A percentile compares a stretch with the other conserved stretches of the same genome.
These are phyloP conservation scores for Macroglossus sobrinus DNA, from an alignment of 2,113 vertebrate species.

Conservation along the genomic window DNA sequence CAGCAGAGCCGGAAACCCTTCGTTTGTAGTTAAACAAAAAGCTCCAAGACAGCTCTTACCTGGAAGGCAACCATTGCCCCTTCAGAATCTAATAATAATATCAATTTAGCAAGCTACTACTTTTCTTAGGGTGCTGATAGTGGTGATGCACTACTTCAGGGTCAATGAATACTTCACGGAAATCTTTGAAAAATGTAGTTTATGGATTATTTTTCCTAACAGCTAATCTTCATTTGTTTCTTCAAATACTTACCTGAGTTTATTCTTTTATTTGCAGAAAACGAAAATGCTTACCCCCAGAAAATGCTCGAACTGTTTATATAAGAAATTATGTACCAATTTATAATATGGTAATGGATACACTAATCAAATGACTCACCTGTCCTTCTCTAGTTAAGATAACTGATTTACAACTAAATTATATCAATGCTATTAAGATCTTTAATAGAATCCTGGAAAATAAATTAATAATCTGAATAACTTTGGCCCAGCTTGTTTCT, in stretches of 20 bases:
- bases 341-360: not conserved
- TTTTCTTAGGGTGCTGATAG: not conserved
- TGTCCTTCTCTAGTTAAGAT: not conserved
- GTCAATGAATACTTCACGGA: not conserved
- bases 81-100: constrained; percentile 14
- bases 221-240: not conserved
- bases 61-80: not conserved
- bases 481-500: not conserved
- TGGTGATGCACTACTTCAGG: not conserved
- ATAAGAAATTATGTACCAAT: not conserved
- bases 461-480: not conserved
- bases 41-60: constrained; percentile 21
- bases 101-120: not conserved
- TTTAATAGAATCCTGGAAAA: constrained; percentile 1
- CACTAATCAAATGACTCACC: not conserved
- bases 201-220: not conserved
- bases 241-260: not conserved
- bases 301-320: not conserved
- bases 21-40: constrained; percentile 49
- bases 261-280: constrained; percentile 24
- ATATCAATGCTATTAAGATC: not conserved
- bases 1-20: not conserved
- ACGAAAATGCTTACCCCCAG: not conserved
- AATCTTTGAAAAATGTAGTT: constrained; percentile 10
- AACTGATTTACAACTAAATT: not conserved